Percentiles rank a stretch among this genome's conserved stretches.
phyloP scores from a whole-genome alignment of 2,113 vertebrate species.

The Rhineura floridana region DNA sequence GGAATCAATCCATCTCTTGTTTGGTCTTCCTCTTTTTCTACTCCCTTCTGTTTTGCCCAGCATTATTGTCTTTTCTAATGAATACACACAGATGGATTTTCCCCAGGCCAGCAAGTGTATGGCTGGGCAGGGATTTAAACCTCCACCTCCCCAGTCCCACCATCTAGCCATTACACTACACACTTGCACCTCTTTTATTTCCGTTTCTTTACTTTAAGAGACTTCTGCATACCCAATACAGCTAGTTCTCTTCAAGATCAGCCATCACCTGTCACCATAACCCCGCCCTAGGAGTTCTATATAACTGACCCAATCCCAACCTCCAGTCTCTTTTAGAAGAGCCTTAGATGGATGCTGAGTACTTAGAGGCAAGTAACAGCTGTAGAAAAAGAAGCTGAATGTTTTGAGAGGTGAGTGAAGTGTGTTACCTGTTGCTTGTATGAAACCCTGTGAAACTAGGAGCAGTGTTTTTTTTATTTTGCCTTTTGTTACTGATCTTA shows the following conservation, averaged over 20 bases:
- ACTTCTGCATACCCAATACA: neutral
- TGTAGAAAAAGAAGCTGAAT: neutral
- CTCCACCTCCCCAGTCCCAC: no score
- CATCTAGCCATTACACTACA: neutral
- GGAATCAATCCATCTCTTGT: no score
- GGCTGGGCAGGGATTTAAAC: neutral
- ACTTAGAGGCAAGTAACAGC: neutral
- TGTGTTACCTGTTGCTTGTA: neutral
- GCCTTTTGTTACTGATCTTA: neutral
- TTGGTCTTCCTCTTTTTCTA: no score
- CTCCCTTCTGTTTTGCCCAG: no score
- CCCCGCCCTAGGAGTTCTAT: slow-evolving; percentile 11
- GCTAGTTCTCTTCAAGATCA: neutral
- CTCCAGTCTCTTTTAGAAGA: neutral
- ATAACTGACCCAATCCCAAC: neutral
- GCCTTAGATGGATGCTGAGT: neutral
- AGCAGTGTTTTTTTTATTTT: neutral
- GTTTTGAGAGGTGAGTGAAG: neutral
- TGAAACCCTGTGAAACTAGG: neutral
- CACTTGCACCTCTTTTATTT: neutral
- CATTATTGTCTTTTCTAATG: no score
- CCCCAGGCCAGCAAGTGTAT: neutral
- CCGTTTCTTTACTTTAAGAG: neutral
- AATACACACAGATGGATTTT: neutral
- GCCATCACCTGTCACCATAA: neutral